phyloP scores from a whole-genome alignment of 2,113 vertebrate species.

The Dasyprocta punctata region DNA sequence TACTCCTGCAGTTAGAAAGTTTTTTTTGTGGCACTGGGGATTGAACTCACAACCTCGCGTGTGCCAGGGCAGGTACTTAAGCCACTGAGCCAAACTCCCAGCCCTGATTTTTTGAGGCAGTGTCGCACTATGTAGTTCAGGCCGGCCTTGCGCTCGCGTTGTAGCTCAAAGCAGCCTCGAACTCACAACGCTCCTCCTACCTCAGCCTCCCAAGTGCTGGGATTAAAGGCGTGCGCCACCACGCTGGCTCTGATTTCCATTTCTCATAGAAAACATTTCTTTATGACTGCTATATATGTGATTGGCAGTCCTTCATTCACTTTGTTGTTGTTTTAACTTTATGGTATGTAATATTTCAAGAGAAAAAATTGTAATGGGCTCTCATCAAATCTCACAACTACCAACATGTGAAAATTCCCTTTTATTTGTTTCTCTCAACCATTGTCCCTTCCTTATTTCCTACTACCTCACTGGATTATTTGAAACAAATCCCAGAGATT shows the following conservation, averaged over 20 bases:
- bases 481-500: neutral
- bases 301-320: neutral
- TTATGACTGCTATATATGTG: neutral
- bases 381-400: neutral
- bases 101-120: no score
- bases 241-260: neutral
- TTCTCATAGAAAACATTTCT: neutral
- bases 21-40: no score
- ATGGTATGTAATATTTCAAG: conserved; percentile 13
- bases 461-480: neutral
- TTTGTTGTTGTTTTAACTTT: neutral
- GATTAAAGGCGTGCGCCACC: no score
- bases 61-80: no score
- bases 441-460: neutral
- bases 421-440: neutral
- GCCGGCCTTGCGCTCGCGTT: no score
- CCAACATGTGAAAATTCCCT: neutral
- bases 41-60: no score
- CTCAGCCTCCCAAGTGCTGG: no score
- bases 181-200: no score
- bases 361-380: neutral
- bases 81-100: no score
- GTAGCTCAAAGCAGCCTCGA: no score
- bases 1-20: neutral
- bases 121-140: no score